Evolutionary conservation across 2,113 vertebrate genomes (phyloP), one percentile per base, ranked within the genome.

Genomic region (Nothobranchius furzeri): DNA sequence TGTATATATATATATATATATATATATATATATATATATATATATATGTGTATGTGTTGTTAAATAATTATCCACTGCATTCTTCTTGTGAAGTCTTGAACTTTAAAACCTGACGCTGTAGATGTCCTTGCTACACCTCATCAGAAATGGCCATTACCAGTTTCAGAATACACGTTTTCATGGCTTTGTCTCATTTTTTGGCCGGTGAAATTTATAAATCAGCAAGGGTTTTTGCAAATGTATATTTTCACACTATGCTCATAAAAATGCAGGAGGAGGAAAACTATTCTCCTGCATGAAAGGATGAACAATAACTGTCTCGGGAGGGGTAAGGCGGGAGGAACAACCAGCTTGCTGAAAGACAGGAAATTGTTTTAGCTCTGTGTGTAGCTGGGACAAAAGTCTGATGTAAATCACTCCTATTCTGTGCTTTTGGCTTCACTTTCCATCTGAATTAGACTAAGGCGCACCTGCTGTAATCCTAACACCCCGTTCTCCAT

Each of bases 401-500:
- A 49, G 7, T 14, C 46, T 47, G 46, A 47, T 47, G 15, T n/a
- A 48, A 48, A 17, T 49, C 14, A 50, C n/a, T 55, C 8, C 37
- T 8, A 37, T 37, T 37, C 4, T 55, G 35, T 36, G 15, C 13
- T 3, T 36, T 12, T 30, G 25, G 25, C 6, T 13, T 25, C 24
- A 47, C 43, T 60, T 42, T 45, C 47, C 15, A 49, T n/a, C 47
- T 7, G 57, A 60, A 46, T 24, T n/a, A 7, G 13, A 36, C 20
- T 49, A 7, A 50, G 43, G 36, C 30, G 52, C 12, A 42, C 46
- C 15, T 14, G 6, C 30, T 47, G 58, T 15, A 25, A 46, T 42
- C 13, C 61, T 62, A 15, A 62, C 25, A 2, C 48, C 6, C 49
- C 6, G 0, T 50, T 54, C 47, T 70, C 11, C 71, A 8, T 78